phyloP scores from a whole-genome alignment of 1,140 invertebrate species.

The Drosophila varians region DNA sequence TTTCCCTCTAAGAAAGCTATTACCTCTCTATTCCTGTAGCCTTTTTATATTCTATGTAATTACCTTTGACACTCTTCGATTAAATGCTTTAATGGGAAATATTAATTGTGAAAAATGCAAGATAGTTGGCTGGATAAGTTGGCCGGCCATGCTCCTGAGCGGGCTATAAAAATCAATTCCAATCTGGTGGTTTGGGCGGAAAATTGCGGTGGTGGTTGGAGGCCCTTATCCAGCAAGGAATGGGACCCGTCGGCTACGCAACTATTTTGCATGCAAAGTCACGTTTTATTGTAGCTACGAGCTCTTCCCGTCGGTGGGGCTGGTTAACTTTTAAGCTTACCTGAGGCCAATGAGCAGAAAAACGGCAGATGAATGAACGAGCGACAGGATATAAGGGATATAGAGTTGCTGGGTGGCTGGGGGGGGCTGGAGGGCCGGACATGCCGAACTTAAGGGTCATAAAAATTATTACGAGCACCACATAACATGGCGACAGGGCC shows the following conservation, averaged over 20 bases:
- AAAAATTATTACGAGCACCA: slow-evolving; percentile 75
- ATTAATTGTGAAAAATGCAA: neutral
- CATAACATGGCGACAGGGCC: slow-evolving; percentile 37
- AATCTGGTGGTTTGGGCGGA: slow-evolving; percentile 25
- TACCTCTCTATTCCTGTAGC: no score
- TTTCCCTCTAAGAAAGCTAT: no score
- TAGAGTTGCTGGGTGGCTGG: neutral
- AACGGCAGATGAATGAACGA: slow-evolving; percentile 19
- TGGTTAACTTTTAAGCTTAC: slow-evolving; percentile 75
- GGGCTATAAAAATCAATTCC: slow-evolving; percentile 67
- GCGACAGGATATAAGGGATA: neutral
- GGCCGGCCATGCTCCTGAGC: slow-evolving; percentile 9
- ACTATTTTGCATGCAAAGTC: slow-evolving; percentile 81
- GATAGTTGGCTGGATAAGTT: slow-evolving; percentile 25
- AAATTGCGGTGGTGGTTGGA: neutral
- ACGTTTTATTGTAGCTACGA: slow-evolving; percentile 77
- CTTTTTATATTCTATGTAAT: no score
- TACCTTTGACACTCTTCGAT: neutral
- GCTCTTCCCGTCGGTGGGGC: slow-evolving; percentile 44
- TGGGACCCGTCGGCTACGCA: slow-evolving; percentile 49
- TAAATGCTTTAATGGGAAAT: neutral
- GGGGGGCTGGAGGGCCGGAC: slow-evolving; percentile 9
- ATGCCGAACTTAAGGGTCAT: slow-evolving; percentile 72
- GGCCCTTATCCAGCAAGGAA: neutral
- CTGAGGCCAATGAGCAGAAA: slow-evolving; percentile 48